Conservation (phyloP, 2,888 invertebrate species). For the Drosophila tanythrix region DNA sequence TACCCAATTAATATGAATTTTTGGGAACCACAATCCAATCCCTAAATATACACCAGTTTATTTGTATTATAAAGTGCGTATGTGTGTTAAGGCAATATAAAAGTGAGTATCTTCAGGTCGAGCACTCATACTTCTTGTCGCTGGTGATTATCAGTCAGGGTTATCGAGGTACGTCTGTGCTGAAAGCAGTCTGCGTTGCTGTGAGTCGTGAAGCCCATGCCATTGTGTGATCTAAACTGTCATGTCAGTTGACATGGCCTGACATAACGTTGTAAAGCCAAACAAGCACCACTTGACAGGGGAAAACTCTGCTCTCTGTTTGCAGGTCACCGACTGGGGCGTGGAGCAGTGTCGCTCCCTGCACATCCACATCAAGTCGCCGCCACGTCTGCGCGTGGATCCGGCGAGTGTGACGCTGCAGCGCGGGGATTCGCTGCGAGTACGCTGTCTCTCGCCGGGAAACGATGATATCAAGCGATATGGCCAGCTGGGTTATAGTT, state of each 20-base stretch:
- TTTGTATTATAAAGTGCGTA: background rate
- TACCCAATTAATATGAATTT: background rate
- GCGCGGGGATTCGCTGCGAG: constrained; percentile 85
- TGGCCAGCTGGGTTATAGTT: constrained; percentile 91
- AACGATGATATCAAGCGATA: constrained; percentile 87
- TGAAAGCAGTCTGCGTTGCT: background rate
- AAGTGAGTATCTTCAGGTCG: background rate
- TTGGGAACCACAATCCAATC: background rate
- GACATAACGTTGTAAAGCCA: background rate
- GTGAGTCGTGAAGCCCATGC: background rate
- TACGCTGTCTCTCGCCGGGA: constrained; percentile 88
- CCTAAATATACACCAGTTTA: background rate
- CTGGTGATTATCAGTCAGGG: constrained; percentile 23
- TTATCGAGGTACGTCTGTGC: constrained; percentile 1
- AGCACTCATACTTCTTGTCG: constrained; percentile 9
- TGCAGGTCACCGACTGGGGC: constrained; percentile 88
- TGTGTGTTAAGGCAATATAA: background rate
- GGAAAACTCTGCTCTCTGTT: constrained; percentile 15
- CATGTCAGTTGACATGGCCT: background rate
- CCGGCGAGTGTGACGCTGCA: constrained; percentile 89
- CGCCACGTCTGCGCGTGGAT: constrained; percentile 88
- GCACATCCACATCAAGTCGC: constrained; percentile 87
- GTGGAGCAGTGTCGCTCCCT: constrained; percentile 88
- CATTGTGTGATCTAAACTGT: background rate
- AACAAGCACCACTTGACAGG: background rate